Evolutionary conservation across 2,113 vertebrate species (phyloP), one percentile per base, ranked within the genome.

Genomic region (Lampris megalopsis): DNA sequence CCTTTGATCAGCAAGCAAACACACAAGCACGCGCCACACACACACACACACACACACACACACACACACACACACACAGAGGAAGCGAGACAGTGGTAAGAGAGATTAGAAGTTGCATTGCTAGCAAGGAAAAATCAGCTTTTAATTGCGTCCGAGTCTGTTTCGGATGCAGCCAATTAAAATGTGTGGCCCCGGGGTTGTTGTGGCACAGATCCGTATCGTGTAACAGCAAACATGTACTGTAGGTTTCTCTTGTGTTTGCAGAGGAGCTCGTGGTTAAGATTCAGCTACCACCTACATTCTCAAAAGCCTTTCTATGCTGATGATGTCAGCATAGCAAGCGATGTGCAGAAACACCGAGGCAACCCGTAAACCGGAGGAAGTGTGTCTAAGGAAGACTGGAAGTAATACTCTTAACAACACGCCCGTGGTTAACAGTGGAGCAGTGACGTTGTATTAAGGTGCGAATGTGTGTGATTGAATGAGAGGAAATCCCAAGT

Each of bases 1-100:
- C 97, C 98, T 99, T 86, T 67, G 10, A 80, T 45, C 48, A 67
- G 58, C 59, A 58, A 2, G 58, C 53, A 64, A 60, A 81, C 73
- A 81, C 13, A 71, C 6, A 65, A 11, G 53, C 56, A 58, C 41
- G 62, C 71, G 24, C 24, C 24, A 62, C 53, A 79, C 49, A 63
- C 13, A 70, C 6, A 73, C 54, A 83, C 56, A 74, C 35, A 45
- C 38, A 82, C 41, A 50, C 41, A 50, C 40, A 58, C 24, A 78
- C 11, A 80, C 52, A 71, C 65, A 74, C 41, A 64, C 45, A 77
- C 5, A 80, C 7, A 56, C 13, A 52, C 41, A 62, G 47, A 57
- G 24, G 24, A 24, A 24, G 24, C 24, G 24, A 24, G 24, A 24
- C 24, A 24, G 24, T 24, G 24, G 24, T 69, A 61, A 60, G 9